Evolutionary conservation across 1,140 invertebrate species (phyloP).

Genomic region (Centruroides vittatus): DNA sequence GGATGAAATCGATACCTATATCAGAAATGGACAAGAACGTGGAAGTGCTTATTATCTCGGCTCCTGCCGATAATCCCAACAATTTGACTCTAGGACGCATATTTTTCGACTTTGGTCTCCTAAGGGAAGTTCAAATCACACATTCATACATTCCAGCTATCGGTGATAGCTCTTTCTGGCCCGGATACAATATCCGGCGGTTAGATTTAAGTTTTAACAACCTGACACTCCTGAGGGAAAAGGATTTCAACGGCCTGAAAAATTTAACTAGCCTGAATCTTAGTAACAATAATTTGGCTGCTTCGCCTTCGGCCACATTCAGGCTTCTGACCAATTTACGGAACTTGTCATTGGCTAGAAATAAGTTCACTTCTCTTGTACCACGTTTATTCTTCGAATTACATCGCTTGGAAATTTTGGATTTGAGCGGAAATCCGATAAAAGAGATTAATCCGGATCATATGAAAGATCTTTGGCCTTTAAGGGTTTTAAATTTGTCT

Average conservation of each 20-base stretch:
- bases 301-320: conserved; percentile 49
- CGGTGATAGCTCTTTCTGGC: conserved; percentile 61
- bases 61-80: conserved; percentile 45
- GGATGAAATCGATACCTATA: conserved; percentile 42
- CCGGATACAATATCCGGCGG: conserved; percentile 44
- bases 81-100: conserved; percentile 54
- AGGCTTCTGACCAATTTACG: conserved; percentile 44
- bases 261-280: conserved; percentile 31
- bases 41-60: conserved; percentile 49
- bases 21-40: conserved; percentile 41
- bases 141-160: conserved; percentile 59
- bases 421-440: conserved; percentile 56
- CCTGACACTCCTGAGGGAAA: conserved; percentile 43
- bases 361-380: conserved; percentile 49
- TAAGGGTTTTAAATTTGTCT: conserved; percentile 49
- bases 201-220: conserved; percentile 60
- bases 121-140: conserved; percentile 57
- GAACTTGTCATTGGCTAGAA: conserved; percentile 49
- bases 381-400: conserved; percentile 50
- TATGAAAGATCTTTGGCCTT: conserved; percentile 15
- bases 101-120: conserved; percentile 46
- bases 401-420: conserved; percentile 45
- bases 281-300: conserved; percentile 33
- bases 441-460: conserved; percentile 47
- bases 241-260: conserved; percentile 29